A percentile compares a stretch with the other conserved stretches of the same genome.
Evolutionary conservation across 1,140 invertebrate genomes (phyloP).

Genomic region (Brachionus plicatilis): DNA sequence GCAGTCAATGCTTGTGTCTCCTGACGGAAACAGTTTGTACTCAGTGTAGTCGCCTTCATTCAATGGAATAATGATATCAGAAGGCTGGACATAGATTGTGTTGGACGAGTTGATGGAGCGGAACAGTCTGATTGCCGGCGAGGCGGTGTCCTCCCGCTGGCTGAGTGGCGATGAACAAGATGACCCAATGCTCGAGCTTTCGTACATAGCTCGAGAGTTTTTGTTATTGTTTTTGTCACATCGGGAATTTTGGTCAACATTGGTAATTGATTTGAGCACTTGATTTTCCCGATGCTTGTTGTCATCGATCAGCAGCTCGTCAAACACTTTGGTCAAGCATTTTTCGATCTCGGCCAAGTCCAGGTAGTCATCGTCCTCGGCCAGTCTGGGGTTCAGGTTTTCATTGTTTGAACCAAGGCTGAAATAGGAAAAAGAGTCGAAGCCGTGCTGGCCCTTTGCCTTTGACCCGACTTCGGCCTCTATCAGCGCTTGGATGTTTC

Average conservation of each 20-base stretch:
- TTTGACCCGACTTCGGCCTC: constrained; percentile 23
- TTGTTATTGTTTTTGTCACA: not conserved
- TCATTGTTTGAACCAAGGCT: not conserved
- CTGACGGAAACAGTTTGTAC: not conserved
- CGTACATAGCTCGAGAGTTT: not conserved
- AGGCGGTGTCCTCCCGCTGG: not conserved
- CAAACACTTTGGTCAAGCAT: not conserved
- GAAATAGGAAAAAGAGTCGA: not conserved
- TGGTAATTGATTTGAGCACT: not conserved
- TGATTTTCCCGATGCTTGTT: not conserved
- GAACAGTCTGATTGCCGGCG: not conserved
- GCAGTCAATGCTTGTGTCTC: not conserved
- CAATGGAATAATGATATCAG: constrained; percentile 27
- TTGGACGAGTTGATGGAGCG: constrained; percentile 34
- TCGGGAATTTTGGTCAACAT: not conserved
- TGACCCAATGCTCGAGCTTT: not conserved
- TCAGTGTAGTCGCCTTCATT: constrained; percentile 37
- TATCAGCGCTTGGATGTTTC: constrained; percentile 28
- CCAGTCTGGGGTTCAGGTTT: not conserved
- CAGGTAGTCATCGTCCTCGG: not conserved
- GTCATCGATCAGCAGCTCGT: not conserved
- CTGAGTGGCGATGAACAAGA: constrained; percentile 5
- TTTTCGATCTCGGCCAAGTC: constrained; percentile 7
- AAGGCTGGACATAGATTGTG: constrained; percentile 32
- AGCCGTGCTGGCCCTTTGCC: no score